phyloP scores from a whole-genome alignment of 2,888 invertebrate species.

The Agrochola macilenta region DNA sequence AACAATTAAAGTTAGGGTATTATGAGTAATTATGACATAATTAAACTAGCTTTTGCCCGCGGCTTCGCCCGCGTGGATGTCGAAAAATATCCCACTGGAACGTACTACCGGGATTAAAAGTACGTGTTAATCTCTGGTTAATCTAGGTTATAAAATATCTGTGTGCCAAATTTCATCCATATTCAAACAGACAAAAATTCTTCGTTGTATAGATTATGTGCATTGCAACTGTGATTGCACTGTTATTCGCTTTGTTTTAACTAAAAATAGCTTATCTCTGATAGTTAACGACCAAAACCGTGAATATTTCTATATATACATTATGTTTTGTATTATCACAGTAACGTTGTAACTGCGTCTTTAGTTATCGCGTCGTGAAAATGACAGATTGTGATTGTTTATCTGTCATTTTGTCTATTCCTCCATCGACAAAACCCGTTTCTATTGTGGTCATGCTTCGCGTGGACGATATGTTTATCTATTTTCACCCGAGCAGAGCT shows the following conservation, averaged over 20 bases:
- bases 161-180: not conserved
- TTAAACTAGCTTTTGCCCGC: not conserved
- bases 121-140: too few species aligned
- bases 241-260: not conserved
- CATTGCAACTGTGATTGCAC: not conserved
- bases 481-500: too few species aligned
- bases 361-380: too few species aligned
- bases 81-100: not conserved
- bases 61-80: not conserved
- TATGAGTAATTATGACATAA: not conserved
- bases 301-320: not conserved
- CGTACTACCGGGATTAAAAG: not conserved
- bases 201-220: not conserved
- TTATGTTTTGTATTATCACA: too few species aligned
- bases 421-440: too few species aligned
- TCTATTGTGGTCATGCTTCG: too few species aligned
- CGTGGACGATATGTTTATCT: too few species aligned
- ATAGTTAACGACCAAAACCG: not conserved
- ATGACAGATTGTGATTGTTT: too few species aligned
- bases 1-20: not conserved
- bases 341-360: too few species aligned
- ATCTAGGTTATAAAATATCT: not conserved
- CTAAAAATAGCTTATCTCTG: slow-evolving; percentile 1
- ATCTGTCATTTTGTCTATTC: too few species aligned
- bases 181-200: not conserved